A percentile compares a stretch with the other conserved stretches of the same genome.
Conservation (phyloP, 1,140 invertebrate genomes). For the Geopemphigus sp. region DNA sequence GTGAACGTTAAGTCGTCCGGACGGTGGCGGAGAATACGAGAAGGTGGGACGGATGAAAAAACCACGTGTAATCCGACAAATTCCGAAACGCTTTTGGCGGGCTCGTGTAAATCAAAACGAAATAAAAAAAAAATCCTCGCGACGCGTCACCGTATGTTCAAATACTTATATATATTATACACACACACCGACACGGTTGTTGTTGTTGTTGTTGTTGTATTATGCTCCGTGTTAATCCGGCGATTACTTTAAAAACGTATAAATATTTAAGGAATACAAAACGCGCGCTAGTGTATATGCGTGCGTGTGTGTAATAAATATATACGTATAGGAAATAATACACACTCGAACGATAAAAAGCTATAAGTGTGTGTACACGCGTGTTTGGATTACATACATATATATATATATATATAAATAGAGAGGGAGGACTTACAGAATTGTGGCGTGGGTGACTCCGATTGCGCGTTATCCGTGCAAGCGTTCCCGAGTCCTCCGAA, state of each 20-base stretch:
- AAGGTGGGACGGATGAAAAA: background rate
- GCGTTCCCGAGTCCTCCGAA: background rate
- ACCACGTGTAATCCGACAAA: constrained; percentile 24
- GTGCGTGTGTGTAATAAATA: constrained; percentile 43
- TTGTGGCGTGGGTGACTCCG: constrained; percentile 20
- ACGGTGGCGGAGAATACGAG: background rate
- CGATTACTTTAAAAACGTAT: constrained; percentile 49
- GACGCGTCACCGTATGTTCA: constrained; percentile 28
- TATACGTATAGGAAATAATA: too few species aligned
- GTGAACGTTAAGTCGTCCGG: background rate
- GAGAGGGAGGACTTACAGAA: background rate
- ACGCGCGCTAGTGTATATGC: background rate
- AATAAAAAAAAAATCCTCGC: background rate
- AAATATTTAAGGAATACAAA: constrained; percentile 40
- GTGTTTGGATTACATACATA: constrained; percentile 38
- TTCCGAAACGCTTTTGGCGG: constrained; percentile 35
- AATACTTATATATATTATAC: background rate
- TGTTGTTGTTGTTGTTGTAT: constrained; percentile 9
- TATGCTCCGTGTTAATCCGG: constrained; percentile 46
- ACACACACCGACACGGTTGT: constrained; percentile 4
- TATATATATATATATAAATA: background rate
- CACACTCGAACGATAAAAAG: constrained; percentile 2
- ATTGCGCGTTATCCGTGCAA: constrained; percentile 28
- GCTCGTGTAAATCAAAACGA: constrained; percentile 37
- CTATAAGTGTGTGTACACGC: constrained; percentile 1